Percentiles rank a stretch among this genome's conserved stretches.
These are phyloP conservation scores for Tokudaia muenninki DNA, from an alignment of 2,797 vertebrate genomes.

Conservation along the genomic window DNA sequence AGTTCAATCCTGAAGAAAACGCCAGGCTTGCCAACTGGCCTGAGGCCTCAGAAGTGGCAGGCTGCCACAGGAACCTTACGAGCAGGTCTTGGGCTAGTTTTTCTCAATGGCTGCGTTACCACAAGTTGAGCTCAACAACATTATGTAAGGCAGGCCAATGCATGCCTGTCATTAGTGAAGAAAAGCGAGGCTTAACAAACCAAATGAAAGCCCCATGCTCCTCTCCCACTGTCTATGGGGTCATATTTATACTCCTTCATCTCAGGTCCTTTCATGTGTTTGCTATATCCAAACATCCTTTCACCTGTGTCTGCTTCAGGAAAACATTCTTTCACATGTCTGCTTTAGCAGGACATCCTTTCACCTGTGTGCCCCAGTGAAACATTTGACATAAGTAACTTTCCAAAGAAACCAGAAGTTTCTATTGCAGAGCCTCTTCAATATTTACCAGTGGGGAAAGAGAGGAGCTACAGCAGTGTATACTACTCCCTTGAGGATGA, in stretches of 20 bases:
- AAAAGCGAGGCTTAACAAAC: neutral
- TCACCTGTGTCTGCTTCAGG: neutral
- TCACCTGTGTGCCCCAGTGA: too few relatives aligned
- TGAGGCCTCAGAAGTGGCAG: neutral
- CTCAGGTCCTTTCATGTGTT: neutral
- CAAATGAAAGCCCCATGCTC: neutral
- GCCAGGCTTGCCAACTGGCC: neutral
- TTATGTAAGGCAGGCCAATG: neutral
- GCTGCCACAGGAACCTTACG: neutral
- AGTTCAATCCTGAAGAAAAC: neutral
- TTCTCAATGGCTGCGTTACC: neutral
- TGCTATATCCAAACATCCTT: neutral
- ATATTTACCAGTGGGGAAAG: too few relatives aligned
- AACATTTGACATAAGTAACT: too few relatives aligned
- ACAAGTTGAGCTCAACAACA: neutral
- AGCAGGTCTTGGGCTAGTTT: neutral
- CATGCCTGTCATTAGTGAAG: neutral
- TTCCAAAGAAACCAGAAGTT: too few relatives aligned
- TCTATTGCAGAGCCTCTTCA: too few relatives aligned
- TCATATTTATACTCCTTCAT: too few relatives aligned
- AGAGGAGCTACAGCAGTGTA: too few relatives aligned
- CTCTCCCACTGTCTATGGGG: neutral
- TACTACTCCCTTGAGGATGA: too few relatives aligned
- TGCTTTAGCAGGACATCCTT: too few relatives aligned
- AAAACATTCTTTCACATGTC: too few relatives aligned